Evolutionary conservation across 2,113 vertebrate genomes (phyloP).

Genomic region (Candoia aspera): DNA sequence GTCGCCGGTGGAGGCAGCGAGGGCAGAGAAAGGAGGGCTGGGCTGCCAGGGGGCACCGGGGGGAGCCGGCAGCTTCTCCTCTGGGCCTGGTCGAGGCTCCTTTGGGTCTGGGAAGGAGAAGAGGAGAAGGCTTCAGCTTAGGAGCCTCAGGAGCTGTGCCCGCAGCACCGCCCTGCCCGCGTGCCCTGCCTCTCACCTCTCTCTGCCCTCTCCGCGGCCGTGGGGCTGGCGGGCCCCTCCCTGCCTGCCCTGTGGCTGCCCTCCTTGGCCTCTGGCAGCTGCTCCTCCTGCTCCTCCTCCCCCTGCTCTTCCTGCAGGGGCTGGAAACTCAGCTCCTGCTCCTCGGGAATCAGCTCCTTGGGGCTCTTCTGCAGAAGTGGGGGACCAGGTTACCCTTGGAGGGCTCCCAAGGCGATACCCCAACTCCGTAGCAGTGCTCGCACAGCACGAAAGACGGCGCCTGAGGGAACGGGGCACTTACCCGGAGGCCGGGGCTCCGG

Average conservation of each 20-base stretch:
- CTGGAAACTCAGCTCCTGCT: constrained; percentile 87
- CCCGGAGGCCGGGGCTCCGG: too few relatives aligned
- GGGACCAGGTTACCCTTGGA: not conserved
- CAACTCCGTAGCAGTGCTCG: too few relatives aligned
- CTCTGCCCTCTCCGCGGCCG: not conserved
- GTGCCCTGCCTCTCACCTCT: not conserved
- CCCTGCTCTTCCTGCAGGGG: constrained; percentile 83
- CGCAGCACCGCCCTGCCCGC: not conserved
- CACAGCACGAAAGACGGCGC: not conserved
- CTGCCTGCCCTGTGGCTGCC: constrained; percentile 43
- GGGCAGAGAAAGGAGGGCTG: constrained; percentile 44
- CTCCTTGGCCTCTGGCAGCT: constrained; percentile 27
- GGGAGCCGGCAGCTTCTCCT: constrained; percentile 53
- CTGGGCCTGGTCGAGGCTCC: constrained; percentile 42
- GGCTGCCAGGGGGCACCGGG: constrained; percentile 44
- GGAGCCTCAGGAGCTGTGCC: fast-evolving
- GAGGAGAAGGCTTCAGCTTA: not conserved
- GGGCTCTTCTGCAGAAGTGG: constrained; percentile 76
- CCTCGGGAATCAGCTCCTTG: constrained; percentile 84
- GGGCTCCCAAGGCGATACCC: too few relatives aligned
- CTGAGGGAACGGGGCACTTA: too few relatives aligned
- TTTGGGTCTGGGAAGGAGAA: constrained; percentile 42
- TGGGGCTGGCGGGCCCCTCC: constrained; percentile 33
- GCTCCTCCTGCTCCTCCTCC: constrained; percentile 26
- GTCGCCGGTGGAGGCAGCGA: not conserved